Conservation (phyloP, 2,797 vertebrate genomes). For the Euthynnus affinis region DNA sequence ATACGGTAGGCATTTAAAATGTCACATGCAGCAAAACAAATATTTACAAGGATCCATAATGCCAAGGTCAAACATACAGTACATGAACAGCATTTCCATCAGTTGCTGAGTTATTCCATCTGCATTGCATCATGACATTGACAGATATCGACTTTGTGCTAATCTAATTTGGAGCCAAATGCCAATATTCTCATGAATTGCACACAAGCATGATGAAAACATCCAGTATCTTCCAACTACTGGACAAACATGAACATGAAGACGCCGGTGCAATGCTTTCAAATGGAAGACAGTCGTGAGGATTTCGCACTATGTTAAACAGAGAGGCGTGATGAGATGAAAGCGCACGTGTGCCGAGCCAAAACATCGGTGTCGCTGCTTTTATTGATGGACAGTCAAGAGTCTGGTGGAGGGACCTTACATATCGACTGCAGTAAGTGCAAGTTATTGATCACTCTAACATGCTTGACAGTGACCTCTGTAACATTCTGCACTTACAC, state of each 20-base stretch:
- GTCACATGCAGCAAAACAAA: neutral
- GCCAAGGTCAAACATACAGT: slow-evolving; percentile 13
- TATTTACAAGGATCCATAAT: neutral
- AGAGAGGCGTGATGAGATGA: neutral
- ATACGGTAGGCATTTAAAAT: neutral
- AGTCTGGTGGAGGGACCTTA: slow-evolving; percentile 39
- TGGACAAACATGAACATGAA: neutral
- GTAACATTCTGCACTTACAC: slow-evolving; percentile 24
- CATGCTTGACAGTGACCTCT: slow-evolving; percentile 34
- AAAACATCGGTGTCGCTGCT: slow-evolving; percentile 2
- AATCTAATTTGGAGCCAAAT: slow-evolving; percentile 30
- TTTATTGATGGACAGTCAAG: slow-evolving; percentile 40
- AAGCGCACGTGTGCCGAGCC: neutral
- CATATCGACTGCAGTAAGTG: slow-evolving; percentile 60
- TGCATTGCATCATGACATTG: slow-evolving; percentile 20
- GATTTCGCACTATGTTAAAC: neutral
- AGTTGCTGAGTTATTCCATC: slow-evolving; percentile 21
- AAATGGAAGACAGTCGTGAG: neutral
- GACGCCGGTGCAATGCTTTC: neutral
- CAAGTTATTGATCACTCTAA: slow-evolving; percentile 49
- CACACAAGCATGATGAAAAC: neutral
- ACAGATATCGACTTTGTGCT: slow-evolving; percentile 17
- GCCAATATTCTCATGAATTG: slow-evolving; percentile 18
- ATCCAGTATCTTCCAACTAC: neutral
- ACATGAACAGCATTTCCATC: slow-evolving; percentile 4